Percentiles rank a stretch among this genome's conserved stretches.
Evolutionary conservation across 2,113 vertebrate species (phyloP).

Genomic region (Picathartes gymnocephalus): DNA sequence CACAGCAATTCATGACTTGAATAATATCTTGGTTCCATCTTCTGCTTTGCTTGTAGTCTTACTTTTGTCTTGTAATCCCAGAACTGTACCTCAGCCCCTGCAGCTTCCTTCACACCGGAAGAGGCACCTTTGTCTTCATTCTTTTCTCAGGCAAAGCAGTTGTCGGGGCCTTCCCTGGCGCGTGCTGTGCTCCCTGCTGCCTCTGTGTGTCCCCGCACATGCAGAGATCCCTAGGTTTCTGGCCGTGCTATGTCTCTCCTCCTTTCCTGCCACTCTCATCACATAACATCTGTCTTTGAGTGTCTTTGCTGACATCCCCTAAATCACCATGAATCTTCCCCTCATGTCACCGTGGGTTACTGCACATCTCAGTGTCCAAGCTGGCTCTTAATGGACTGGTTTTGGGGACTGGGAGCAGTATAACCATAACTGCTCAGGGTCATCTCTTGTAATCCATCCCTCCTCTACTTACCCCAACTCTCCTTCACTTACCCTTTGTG

Average conservation of each 20-base stretch:
- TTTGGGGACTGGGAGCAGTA: neutral
- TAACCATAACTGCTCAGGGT: neutral
- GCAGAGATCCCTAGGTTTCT: neutral
- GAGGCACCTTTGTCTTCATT: neutral
- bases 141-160: neutral
- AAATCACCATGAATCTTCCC: neutral
- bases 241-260: neutral
- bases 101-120: neutral
- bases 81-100: neutral
- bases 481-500: neutral
- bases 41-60: neutral
- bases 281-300: neutral
- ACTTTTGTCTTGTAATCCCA: neutral
- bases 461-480: no score
- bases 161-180: rapidly evolving
- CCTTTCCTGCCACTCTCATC: neutral
- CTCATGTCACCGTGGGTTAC: neutral
- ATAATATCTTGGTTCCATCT: neutral
- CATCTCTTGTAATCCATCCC: neutral
- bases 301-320: neutral
- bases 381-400: neutral
- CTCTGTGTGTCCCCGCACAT: neutral
- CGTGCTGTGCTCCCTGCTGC: neutral
- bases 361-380: neutral
- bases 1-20: neutral